These are phyloP conservation scores for Capitulum mitella DNA, from an alignment of 2,888 invertebrate species.

Conservation along the genomic window DNA sequence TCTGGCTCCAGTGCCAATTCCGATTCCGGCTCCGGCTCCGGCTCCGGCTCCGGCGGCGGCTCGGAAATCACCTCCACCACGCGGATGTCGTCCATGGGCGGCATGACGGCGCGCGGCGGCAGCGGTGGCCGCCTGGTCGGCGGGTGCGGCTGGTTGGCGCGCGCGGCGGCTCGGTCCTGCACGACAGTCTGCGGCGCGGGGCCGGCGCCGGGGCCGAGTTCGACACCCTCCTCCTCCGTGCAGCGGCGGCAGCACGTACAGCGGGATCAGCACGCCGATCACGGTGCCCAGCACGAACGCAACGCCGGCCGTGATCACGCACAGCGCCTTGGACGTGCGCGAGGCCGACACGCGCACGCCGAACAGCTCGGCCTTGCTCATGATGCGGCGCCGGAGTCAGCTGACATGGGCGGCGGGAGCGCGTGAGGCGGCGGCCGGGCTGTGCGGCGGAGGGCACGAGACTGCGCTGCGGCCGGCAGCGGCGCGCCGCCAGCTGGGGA, in stretches of 20 bases:
- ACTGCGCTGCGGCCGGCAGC: not conserved
- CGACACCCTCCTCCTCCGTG: not conserved
- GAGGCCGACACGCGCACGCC: slow-evolving; percentile 30
- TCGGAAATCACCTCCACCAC: not conserved
- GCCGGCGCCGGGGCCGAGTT: not conserved
- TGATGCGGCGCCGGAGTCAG: not conserved
- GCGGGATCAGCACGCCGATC: slow-evolving; percentile 33
- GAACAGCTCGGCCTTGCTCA: slow-evolving; percentile 30
- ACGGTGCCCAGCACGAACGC: slow-evolving; percentile 34
- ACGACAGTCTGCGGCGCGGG: not conserved
- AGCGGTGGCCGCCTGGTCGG: slow-evolving; percentile 39
- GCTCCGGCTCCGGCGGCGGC: not conserved
- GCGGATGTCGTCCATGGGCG: slow-evolving; percentile 38
- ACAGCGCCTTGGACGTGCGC: slow-evolving; percentile 30
- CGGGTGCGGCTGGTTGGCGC: slow-evolving; percentile 35
- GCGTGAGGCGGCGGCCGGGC: not conserved
- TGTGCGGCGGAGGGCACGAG: not conserved
- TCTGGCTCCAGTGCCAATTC: not conserved
- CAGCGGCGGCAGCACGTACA: slow-evolving; percentile 30
- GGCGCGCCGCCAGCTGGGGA: slow-evolving; percentile 2
- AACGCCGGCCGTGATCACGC: slow-evolving; percentile 30
- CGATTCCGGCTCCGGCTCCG: not conserved
- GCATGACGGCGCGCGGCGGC: slow-evolving; percentile 46
- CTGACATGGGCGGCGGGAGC: not conserved
- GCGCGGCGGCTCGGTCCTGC: not conserved